Base-by-base conservation (phyloP, 2,888 invertebrate genomes). In the Catonia carolina region DNA sequence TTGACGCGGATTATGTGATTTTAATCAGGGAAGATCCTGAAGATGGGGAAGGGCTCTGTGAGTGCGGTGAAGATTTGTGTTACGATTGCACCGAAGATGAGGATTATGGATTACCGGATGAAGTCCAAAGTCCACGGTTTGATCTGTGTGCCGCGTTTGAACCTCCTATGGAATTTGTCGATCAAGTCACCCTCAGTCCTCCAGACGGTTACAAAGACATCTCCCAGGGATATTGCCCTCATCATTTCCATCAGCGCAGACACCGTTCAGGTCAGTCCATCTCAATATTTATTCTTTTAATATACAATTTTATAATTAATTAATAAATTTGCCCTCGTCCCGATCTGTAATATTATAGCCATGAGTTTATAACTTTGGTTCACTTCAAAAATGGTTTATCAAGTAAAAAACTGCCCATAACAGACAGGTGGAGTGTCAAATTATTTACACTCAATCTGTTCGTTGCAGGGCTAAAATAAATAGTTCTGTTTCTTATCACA, bases 121-220 rank as follows among this genome's bases (percentile, higher is more conserved):
- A 61, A 33, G 60, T 58, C 22, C 48, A 45, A 42, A 27, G 35
- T 47, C 47, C 54, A 2, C 17, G 47, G 5, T 56, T 47, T 41
- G 66, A 61, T 55, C 60, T 62, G 61, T 67, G 63, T 55, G 66
- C 67, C 45, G 66, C 67, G 69, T 86, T 82, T 72, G 81, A 81
- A 61, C 82, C 82, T 33, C 82, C 82, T 36, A 78, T 83, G 68
- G 87, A 87, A 72, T 83, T 82, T 70, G 83, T 84, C 59, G 88
- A 88, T 71, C 83, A 86, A 61, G 89, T 90, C 39, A 91, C 92
- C 3, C 79, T 92, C 58, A 91, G 90, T 70, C 92, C 92, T 20
- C 92, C 92, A 10, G 92, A 92, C 70, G 92, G 91, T 8, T 92
- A 92, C 75, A 92, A 92, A 73, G 92, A 92, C 70, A 79, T 86